These are phyloP conservation scores for Alcedo atthis DNA, from an alignment of 2,797 vertebrate genomes.

Conservation along the genomic window DNA sequence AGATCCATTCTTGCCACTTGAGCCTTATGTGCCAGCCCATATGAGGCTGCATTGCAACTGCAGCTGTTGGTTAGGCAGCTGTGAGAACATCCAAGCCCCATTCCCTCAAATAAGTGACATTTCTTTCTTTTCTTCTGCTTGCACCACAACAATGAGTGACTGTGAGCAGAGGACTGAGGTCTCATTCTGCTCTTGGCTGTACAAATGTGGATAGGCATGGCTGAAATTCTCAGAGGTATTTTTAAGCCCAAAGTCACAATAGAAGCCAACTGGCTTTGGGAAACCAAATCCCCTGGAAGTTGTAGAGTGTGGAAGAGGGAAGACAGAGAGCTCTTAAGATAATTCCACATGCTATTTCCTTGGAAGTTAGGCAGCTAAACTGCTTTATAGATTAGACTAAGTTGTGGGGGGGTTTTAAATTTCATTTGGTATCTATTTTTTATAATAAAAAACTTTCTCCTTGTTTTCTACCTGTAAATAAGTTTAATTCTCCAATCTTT, in stretches of 20 bases:
- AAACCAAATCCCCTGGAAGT: neutral
- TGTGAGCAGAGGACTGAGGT: neutral
- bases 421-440: neutral
- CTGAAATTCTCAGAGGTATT: neutral
- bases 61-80: neutral
- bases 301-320: neutral
- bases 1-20: neutral
- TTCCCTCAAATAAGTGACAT: neutral
- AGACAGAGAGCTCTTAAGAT: neutral
- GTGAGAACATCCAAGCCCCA: neutral
- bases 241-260: neutral
- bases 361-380: neutral
- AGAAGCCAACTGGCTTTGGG: neutral
- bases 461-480: neutral
- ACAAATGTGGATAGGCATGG: neutral
- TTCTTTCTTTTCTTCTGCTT: neutral
- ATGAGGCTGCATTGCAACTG: neutral
- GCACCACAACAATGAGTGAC: neutral
- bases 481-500: neutral
- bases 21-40: neutral
- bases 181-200: neutral
- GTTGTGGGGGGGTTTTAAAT: neutral
- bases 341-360: neutral
- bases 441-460: neutral
- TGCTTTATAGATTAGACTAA: neutral